Conservation (phyloP, 2,888 invertebrate species). For the Girardia tigrina region DNA sequence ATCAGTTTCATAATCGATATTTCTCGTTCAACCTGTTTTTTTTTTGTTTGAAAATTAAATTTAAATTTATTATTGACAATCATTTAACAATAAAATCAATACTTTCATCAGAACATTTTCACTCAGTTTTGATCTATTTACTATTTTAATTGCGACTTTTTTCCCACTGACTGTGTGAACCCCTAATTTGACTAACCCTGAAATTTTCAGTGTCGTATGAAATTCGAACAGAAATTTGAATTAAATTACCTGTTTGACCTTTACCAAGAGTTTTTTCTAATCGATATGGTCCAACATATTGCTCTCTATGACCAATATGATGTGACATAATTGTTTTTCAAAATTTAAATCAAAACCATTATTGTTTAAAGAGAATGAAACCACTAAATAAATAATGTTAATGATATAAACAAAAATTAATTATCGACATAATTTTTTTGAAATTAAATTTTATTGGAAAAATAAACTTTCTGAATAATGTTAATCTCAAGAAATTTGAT, state of each 20-base stretch:
- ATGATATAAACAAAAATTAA: no score
- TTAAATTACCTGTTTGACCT: conserved; percentile 84
- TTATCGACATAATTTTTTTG: no score
- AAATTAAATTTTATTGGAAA: no score
- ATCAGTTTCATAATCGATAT: conserved; percentile 99
- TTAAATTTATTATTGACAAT: neutral
- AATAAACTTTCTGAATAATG: no score
- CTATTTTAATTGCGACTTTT: conserved; percentile 97
- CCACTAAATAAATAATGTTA: no score
- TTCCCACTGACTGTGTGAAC: conserved; percentile 94
- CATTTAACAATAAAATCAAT: conserved; percentile 38
- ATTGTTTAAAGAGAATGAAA: no score
- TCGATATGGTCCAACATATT: conserved; percentile 94
- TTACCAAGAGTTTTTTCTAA: conserved; percentile 97
- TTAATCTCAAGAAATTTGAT: no score
- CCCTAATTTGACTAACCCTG: conserved; percentile 92
- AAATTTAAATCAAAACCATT: no score
- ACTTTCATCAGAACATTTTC: conserved; percentile 95
- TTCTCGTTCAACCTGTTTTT: conserved; percentile 96
- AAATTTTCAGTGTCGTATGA: conserved; percentile 38
- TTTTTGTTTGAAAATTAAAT: no score
- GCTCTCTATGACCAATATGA: conserved; percentile 41
- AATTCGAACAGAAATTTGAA: neutral
- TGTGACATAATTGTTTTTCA: neutral
- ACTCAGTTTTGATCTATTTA: conserved; percentile 93